These are phyloP conservation scores for Potamilus streckersoni DNA, from an alignment of 1,140 invertebrate species.

Conservation along the genomic window DNA sequence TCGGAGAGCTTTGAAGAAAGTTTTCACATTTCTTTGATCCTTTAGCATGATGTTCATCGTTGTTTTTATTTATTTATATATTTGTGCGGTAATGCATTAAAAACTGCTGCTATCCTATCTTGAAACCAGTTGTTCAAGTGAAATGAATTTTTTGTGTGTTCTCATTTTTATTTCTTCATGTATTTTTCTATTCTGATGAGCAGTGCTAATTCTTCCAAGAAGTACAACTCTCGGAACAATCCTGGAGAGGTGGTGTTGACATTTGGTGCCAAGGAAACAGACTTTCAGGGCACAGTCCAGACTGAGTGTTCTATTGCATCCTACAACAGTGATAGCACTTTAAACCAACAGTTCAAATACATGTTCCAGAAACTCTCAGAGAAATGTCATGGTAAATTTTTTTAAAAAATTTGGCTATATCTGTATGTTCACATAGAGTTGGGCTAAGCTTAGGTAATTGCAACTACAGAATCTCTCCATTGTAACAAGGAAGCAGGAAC, in stretches of 20 bases:
- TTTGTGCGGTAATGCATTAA: background rate
- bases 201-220: conserved; percentile 68
- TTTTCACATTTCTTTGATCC: no score
- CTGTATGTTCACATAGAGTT: no score
- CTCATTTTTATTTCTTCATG: background rate
- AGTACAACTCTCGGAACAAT: conserved; percentile 72
- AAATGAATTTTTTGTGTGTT: background rate
- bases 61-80: no score
- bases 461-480: no score
- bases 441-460: no score
- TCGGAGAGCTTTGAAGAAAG: no score
- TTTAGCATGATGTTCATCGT: no score
- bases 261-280: conserved; percentile 56
- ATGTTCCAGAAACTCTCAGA: conserved; percentile 74
- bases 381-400: conserved; percentile 60
- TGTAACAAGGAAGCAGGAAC: no score
- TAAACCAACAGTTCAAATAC: conserved; percentile 52
- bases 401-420: background rate
- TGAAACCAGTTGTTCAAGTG: background rate
- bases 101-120: background rate
- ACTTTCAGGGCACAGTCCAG: conserved; percentile 44
- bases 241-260: conserved; percentile 71
- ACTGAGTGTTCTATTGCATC: conserved; percentile 30
- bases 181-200: conserved; percentile 15
- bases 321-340: conserved; percentile 21